Conservation (phyloP, 2,113 vertebrate genomes). For the Australoheros scitulus region DNA sequence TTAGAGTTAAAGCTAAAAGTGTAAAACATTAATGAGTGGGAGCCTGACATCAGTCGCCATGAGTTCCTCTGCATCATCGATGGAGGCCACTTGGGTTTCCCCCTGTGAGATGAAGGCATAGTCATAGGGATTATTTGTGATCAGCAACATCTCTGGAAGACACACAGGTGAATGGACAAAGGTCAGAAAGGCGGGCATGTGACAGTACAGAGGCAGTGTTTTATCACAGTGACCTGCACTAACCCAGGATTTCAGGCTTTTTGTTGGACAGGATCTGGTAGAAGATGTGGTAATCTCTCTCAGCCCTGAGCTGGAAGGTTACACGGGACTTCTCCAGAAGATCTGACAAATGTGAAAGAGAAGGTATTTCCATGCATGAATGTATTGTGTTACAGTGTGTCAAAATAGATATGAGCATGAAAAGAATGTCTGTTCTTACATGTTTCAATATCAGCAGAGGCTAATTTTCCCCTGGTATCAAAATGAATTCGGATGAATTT, state of each 20-base stretch:
- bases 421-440: conserved; percentile 78
- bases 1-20: too few relatives aligned
- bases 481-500: conserved; percentile 98
- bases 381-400: background rate
- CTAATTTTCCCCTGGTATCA: conserved; percentile 88
- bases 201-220: background rate
- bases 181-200: too few relatives aligned
- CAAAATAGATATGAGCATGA: background rate
- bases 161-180: too few relatives aligned
- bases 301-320: background rate
- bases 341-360: background rate
- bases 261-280: background rate
- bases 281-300: background rate
- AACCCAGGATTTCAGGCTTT: background rate
- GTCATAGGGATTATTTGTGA: too few relatives aligned
- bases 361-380: background rate
- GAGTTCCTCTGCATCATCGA: too few relatives aligned
- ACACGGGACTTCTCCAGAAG: background rate
- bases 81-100: too few relatives aligned
- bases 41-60: too few relatives aligned
- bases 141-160: too few relatives aligned
- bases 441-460: conserved; percentile 94
- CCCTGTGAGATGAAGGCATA: too few relatives aligned
- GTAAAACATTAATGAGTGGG: too few relatives aligned
- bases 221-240: too few relatives aligned